Percentiles rank a stretch among this genome's conserved stretches.
These are phyloP conservation scores for Latrodectus elegans DNA, from an alignment of 2,888 invertebrate genomes.

Conservation along the genomic window DNA sequence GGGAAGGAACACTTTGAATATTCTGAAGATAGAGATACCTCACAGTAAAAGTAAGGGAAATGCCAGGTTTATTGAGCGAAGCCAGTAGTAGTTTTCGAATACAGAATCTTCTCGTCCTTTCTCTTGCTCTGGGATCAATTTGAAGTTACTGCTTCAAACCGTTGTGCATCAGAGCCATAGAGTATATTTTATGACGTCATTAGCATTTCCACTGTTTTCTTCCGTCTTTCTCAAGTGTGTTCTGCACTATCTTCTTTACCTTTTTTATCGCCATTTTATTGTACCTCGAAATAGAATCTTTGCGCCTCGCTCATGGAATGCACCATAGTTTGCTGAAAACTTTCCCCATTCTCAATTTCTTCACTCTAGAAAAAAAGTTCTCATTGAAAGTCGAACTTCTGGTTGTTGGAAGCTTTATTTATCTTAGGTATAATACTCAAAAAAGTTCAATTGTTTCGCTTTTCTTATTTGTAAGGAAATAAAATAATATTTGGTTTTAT, in stretches of 20 bases:
- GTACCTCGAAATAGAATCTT: constrained; percentile 51
- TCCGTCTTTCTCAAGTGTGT: constrained; percentile 14
- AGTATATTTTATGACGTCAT: constrained; percentile 58
- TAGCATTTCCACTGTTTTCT: constrained; percentile 54
- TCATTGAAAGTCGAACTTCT: too few relatives aligned
- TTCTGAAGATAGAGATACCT: neutral
- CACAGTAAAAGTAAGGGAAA: neutral
- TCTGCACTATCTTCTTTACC: constrained; percentile 11
- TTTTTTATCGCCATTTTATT: constrained; percentile 43
- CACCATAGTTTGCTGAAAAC: constrained; percentile 13
- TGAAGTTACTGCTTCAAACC: constrained; percentile 39
- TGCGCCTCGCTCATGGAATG: constrained; percentile 30
- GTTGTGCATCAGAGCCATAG: constrained; percentile 17
- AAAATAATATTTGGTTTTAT: too few relatives aligned
- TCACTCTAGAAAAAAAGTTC: too few relatives aligned
- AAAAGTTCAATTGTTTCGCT: too few relatives aligned
- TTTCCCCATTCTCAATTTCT: neutral
- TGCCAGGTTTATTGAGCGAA: constrained; percentile 36
- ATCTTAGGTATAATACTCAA: too few relatives aligned
- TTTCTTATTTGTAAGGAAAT: too few relatives aligned
- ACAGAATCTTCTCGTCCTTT: constrained; percentile 35
- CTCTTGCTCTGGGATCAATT: constrained; percentile 43
- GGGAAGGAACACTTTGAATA: too few relatives aligned
- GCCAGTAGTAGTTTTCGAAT: neutral
- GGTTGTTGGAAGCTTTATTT: too few relatives aligned